These are phyloP conservation scores for Noctuana brunneofusca DNA, from an alignment of 2,888 invertebrate genomes.

Conservation along the genomic window DNA sequence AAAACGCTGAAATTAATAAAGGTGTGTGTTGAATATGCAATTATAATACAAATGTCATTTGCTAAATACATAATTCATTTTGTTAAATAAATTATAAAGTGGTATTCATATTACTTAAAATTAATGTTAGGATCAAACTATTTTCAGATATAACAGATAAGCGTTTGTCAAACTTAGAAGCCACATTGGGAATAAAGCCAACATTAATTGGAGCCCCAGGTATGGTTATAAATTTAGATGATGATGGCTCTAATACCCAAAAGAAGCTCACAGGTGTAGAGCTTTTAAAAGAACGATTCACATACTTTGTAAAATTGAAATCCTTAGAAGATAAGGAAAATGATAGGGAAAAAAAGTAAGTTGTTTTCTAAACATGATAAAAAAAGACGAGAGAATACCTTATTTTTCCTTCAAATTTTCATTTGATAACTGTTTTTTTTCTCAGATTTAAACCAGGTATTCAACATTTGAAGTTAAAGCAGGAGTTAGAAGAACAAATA, in stretches of 20 bases:
- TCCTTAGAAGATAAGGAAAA: conserved; percentile 78
- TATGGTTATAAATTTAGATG: conserved; percentile 70
- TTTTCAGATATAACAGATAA: conserved; percentile 45
- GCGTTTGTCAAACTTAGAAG: conserved; percentile 21
- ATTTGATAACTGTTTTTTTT: not conserved
- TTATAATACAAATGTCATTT: too few relatives aligned
- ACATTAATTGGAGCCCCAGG: conserved; percentile 79
- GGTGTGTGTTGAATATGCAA: conserved; percentile 46
- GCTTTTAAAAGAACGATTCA: conserved; percentile 87
- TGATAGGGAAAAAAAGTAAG: conserved; percentile 82
- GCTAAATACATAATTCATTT: not conserved
- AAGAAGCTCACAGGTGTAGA: conserved; percentile 83
- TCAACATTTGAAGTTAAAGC: conserved; percentile 86
- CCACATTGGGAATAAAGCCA: conserved; percentile 54
- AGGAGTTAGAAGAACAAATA: conserved; percentile 88
- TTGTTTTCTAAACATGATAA: not conserved
- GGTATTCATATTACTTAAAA: too few relatives aligned
- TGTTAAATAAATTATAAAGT: too few relatives aligned
- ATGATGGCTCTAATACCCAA: conserved; percentile 44
- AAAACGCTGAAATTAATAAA: conserved; percentile 62
- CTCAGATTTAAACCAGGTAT: conserved; percentile 85
- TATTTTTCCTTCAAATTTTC: not conserved
- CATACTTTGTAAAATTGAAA: conserved; percentile 84
- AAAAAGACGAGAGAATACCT: too few relatives aligned
- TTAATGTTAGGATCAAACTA: not conserved